These are phyloP conservation scores for Trogon melanurus DNA, from an alignment of 2,113 vertebrate genomes.

Conservation along the genomic window DNA sequence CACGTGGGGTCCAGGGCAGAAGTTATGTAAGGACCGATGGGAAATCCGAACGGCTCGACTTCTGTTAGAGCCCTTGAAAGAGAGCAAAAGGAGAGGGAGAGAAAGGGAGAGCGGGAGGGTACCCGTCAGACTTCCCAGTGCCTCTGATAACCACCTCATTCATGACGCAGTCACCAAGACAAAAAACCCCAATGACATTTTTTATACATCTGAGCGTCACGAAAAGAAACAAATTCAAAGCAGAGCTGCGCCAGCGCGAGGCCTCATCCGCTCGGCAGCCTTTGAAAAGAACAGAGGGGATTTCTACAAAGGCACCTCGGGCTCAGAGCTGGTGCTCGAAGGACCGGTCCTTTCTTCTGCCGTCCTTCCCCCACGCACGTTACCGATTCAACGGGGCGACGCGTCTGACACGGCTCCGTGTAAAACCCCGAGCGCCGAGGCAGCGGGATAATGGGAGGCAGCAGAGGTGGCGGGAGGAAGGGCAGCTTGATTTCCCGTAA, in stretches of 20 bases:
- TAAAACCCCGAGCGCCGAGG: background rate
- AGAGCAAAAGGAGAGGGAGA: background rate
- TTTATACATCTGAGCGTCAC: background rate
- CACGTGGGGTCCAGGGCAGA: background rate
- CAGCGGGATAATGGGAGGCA: background rate
- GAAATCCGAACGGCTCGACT: background rate
- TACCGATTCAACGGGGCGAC: background rate
- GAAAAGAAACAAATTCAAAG: background rate
- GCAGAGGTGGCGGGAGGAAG: background rate
- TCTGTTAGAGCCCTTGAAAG: constrained; percentile 24
- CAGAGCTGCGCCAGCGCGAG: background rate
- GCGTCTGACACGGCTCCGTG: background rate
- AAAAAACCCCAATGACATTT: background rate
- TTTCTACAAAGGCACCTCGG: background rate
- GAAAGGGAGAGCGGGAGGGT: background rate
- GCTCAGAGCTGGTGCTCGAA: background rate
- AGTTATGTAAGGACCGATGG: background rate
- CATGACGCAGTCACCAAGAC: background rate
- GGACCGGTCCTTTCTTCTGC: background rate
- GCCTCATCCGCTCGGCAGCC: background rate
- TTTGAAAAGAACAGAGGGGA: constrained; percentile 35
- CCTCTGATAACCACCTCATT: background rate
- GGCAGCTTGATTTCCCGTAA: background rate
- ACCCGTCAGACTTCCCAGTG: background rate
- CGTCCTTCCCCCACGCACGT: background rate